phyloP scores from a whole-genome alignment of 1,140 invertebrate genomes.

The Magallana gigas region DNA sequence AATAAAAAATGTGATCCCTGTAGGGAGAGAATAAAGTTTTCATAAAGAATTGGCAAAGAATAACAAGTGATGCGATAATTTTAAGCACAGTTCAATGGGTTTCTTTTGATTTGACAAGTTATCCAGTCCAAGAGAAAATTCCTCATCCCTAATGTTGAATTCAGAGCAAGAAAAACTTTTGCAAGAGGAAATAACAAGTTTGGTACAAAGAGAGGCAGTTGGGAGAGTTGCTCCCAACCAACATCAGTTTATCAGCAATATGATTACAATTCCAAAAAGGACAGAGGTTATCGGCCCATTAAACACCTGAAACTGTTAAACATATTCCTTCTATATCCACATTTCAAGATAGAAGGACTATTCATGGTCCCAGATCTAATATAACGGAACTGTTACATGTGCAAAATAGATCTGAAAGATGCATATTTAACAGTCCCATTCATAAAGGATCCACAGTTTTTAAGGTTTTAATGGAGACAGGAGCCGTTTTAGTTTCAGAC shows the following conservation, averaged over 20 bases:
- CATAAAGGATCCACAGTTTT: slow-evolving; percentile 29
- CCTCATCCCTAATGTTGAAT: neutral
- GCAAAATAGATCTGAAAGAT: slow-evolving; percentile 57
- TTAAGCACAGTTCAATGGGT: slow-evolving; percentile 15
- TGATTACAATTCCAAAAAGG: slow-evolving; percentile 1
- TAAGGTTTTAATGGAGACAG: slow-evolving; percentile 36
- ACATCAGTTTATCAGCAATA: slow-evolving; percentile 2
- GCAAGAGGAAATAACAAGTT: slow-evolving; percentile 26
- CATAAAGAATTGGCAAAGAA: neutral
- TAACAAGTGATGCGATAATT: neutral
- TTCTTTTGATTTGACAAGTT: slow-evolving; percentile 5
- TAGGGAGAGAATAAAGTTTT: neutral
- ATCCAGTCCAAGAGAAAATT: slow-evolving; percentile 8
- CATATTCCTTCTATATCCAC: no score
- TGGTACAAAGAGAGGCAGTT: slow-evolving; percentile 10
- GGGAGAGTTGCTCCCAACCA: neutral
- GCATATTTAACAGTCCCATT: slow-evolving; percentile 52
- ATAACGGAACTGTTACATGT: slow-evolving; percentile 14
- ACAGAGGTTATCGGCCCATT: neutral
- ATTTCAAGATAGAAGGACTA: slow-evolving; percentile 58
- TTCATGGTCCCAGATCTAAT: slow-evolving; percentile 46
- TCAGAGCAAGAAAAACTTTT: slow-evolving; percentile 18
- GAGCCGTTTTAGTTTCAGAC: slow-evolving; percentile 30
- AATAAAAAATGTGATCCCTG: slow-evolving; percentile 9
- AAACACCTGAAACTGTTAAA: slow-evolving; percentile 30